Conservation (phyloP, 2,113 vertebrate genomes). For the Steatornis caripensis region DNA sequence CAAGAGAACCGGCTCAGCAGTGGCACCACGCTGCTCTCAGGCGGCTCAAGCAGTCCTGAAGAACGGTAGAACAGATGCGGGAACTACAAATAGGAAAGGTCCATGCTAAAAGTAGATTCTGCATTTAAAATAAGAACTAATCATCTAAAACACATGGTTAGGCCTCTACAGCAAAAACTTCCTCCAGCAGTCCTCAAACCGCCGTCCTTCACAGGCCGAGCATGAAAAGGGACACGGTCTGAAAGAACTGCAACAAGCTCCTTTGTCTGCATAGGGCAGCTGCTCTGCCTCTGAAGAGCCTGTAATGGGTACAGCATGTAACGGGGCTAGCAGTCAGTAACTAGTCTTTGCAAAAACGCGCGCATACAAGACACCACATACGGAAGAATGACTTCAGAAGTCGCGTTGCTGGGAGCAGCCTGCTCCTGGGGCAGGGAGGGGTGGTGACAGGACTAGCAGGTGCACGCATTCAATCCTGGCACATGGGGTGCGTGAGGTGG, state of each 20-base stretch:
- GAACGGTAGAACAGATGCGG: not conserved
- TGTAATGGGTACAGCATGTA: rapidly evolving
- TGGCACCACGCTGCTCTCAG: not conserved
- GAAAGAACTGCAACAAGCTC: not conserved
- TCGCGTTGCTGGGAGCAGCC: rapidly evolving
- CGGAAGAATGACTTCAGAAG: not conserved
- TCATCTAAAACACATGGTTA: not conserved
- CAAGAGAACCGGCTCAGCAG: not conserved
- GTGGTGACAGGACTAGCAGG: not conserved
- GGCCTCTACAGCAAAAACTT: not conserved
- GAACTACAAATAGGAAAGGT: not conserved
- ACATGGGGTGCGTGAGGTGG: rapidly evolving
- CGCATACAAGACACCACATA: not conserved
- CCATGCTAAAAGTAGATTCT: not conserved
- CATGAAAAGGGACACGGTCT: not conserved
- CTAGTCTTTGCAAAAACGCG: not conserved
- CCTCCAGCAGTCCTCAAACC: not conserved
- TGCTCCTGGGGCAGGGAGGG: not conserved
- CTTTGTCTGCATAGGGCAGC: rapidly evolving
- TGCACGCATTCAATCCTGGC: rapidly evolving
- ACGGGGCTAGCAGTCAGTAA: not conserved
- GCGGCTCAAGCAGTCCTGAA: not conserved
- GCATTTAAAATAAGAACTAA: not conserved
- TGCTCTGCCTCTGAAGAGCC: not conserved
- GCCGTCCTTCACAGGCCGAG: not conserved